phyloP scores from a whole-genome alignment of 2,888 invertebrate genomes.

The Erebia epiphron region DNA sequence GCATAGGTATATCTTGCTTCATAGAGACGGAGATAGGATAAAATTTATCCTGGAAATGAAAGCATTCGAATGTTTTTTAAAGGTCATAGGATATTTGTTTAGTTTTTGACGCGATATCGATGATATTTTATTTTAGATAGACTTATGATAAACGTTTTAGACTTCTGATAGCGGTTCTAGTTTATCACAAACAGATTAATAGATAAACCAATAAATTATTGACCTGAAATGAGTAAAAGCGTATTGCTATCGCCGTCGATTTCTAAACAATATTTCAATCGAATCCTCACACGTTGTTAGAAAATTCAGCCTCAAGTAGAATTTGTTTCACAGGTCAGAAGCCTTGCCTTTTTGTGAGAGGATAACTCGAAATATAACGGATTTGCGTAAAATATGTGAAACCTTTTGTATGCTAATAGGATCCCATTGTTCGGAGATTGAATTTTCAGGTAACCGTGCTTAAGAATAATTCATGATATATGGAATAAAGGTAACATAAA shows the following conservation, averaged over 20 bases:
- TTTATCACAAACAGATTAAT: too few species aligned
- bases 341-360: conserved; percentile 71
- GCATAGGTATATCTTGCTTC: too few species aligned
- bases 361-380: conserved; percentile 80
- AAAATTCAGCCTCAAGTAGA: conserved; percentile 47
- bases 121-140: too few species aligned
- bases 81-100: too few species aligned
- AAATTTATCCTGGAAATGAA: too few species aligned
- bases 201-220: too few species aligned
- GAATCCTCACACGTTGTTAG: conserved; percentile 13
- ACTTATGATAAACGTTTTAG: too few species aligned
- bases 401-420: conserved; percentile 82
- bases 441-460: conserved; percentile 78
- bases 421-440: conserved; percentile 82
- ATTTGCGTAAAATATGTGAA: conserved; percentile 82
- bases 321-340: conserved; percentile 74
- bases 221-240: neutral
- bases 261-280: conserved; percentile 29
- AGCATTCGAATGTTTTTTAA: too few species aligned
- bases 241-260: conserved; percentile 6
- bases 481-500: conserved; percentile 54
- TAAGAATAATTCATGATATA: conserved; percentile 76
- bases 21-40: too few species aligned
- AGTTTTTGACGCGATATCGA: too few species aligned
- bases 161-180: too few species aligned